A percentile compares a stretch with the other conserved stretches of the same genome.
phyloP scores from a whole-genome alignment of 2,797 vertebrate genomes.

The Chromobotia macracanthus region DNA sequence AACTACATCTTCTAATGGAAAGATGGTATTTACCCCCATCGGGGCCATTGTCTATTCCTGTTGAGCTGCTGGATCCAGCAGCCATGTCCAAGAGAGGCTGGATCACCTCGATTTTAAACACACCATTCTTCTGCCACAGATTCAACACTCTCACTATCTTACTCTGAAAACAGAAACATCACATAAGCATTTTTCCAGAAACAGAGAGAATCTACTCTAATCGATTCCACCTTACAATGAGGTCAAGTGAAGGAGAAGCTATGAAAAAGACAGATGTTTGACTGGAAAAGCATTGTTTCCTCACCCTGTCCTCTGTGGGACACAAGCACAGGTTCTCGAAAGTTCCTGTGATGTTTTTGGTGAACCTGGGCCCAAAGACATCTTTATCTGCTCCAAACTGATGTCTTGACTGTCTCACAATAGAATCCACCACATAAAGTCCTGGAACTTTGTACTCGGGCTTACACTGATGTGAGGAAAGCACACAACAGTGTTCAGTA shows the following conservation, averaged over 20 bases:
- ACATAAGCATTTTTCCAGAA: background rate
- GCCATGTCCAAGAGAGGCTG: conserved; percentile 98
- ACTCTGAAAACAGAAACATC: conserved; percentile 78
- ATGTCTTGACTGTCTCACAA: conserved; percentile 96
- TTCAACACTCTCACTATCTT: conserved; percentile 98
- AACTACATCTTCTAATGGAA: background rate
- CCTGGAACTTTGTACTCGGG: conserved; percentile 97
- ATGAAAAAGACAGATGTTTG: background rate
- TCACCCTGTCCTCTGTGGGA: conserved; percentile 94
- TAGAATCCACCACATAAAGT: conserved; percentile 97
- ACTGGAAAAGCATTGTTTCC: background rate
- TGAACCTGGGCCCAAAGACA: conserved; percentile 97
- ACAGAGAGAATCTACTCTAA: background rate
- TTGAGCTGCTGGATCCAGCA: conserved; percentile 82
- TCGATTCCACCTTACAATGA: background rate
- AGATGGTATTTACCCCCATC: conserved; percentile 76
- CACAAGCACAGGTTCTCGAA: conserved; percentile 98
- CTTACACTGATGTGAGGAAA: conserved; percentile 82
- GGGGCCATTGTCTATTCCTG: conserved; percentile 82
- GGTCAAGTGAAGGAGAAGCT: background rate
- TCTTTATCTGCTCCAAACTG: conserved; percentile 98
- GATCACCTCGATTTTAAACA: conserved; percentile 97
- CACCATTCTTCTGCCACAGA: conserved; percentile 99
- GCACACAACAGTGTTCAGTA: background rate
- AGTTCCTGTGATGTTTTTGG: conserved; percentile 95